phyloP scores from a whole-genome alignment of 2,888 invertebrate species.

The Temnothorax ravouxi region DNA sequence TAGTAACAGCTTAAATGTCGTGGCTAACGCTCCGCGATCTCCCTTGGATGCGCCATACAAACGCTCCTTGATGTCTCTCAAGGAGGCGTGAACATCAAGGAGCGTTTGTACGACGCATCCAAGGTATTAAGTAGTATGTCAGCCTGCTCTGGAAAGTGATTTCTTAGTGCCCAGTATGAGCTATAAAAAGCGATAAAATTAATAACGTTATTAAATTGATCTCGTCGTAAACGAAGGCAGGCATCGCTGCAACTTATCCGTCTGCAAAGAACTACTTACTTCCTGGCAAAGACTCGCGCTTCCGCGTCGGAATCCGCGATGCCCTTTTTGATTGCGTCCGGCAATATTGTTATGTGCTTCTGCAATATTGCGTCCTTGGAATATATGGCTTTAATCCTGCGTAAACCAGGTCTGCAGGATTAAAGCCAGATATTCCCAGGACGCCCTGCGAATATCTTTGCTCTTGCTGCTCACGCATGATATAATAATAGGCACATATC shows the following conservation, averaged over 20 bases:
- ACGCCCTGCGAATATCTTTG: conserved; percentile 94
- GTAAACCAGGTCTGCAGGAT: conserved; percentile 96
- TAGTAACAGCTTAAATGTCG: no score
- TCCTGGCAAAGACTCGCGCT: conserved; percentile 93
- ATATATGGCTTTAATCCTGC: conserved; percentile 80
- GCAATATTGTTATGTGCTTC: no score
- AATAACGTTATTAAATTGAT: neutral
- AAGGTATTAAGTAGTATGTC: conserved; percentile 81
- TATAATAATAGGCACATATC: conserved; percentile 93
- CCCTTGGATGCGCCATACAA: no score
- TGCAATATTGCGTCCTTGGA: no score
- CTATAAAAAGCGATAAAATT: conserved; percentile 86
- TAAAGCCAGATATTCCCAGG: conserved; percentile 94
- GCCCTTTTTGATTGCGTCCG: conserved; percentile 89
- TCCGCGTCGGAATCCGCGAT: conserved; percentile 97
- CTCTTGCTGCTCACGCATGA: conserved; percentile 94
- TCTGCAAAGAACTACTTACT: conserved; percentile 87
- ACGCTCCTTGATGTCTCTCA: no score
- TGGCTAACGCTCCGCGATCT: no score
- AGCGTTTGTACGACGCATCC: no score
- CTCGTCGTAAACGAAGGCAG: neutral
- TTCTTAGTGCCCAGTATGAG: conserved; percentile 96
- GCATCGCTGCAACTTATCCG: neutral
- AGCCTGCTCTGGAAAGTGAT: conserved; percentile 96
- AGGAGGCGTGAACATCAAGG: no score